A percentile compares a stretch with the other conserved stretches of the same genome.
Conservation (phyloP, 2,113 vertebrate genomes). For the Oreochromis tanganicae region DNA sequence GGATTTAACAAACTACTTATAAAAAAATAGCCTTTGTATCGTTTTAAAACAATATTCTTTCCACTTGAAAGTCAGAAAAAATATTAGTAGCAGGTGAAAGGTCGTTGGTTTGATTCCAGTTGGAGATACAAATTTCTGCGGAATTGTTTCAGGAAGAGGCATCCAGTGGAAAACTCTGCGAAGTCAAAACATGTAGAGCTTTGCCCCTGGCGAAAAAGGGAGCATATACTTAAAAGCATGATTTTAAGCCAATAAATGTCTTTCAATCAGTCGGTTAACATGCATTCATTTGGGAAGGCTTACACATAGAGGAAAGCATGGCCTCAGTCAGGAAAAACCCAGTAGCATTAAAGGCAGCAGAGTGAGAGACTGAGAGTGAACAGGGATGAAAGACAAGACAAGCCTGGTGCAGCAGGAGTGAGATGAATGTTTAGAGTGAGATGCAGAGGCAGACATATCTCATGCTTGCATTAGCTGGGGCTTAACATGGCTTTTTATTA, state of each 20-base stretch:
- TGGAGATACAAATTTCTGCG: neutral
- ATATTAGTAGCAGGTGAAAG: neutral
- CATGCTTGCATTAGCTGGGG: neutral
- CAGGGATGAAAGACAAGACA: conserved; percentile 8
- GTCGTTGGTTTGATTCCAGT: neutral
- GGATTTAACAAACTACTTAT: neutral
- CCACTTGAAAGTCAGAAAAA: neutral
- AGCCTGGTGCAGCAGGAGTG: neutral
- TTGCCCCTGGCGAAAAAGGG: neutral
- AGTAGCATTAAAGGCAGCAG: neutral
- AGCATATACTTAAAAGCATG: neutral
- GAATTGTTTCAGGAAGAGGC: neutral
- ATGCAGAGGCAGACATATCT: conserved; percentile 23
- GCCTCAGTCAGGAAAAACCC: neutral
- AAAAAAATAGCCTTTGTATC: neutral
- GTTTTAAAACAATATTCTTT: no score
- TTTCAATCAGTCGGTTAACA: neutral
- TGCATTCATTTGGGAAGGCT: neutral
- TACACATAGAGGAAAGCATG: neutral
- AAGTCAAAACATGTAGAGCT: neutral
- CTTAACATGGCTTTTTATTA: conserved; percentile 4
- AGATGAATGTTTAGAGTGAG: neutral
- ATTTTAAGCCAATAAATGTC: neutral
- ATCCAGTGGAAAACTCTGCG: neutral
- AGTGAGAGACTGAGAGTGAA: neutral